Evolutionary conservation across 2,113 vertebrate genomes (phyloP), one percentile per base, ranked within the genome.

Genomic region (Pygoscelis adeliae): DNA sequence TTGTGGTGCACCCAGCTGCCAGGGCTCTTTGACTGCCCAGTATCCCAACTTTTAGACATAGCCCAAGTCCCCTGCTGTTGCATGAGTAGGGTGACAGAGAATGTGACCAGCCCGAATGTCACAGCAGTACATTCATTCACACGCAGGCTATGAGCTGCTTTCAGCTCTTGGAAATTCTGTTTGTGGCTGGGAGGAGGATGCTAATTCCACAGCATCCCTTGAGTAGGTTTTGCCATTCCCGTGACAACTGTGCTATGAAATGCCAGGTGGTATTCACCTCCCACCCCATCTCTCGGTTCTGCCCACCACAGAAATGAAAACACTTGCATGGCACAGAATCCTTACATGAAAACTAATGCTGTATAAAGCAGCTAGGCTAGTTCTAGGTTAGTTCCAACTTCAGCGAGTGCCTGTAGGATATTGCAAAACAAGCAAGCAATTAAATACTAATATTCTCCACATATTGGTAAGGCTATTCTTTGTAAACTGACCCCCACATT

Each of bases 191-290:
- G 89, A 93, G 77, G 77, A 91, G 69, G 61, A 67, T 71, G n/a
- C 22, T 66, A 74, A 58, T 92, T 78, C 50, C 59, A 56, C 59
- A 66, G 80, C 91, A 91, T 74, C 80, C 77, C 91, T 74, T 84
- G 91, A 87, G 93, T 38, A 89, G 81, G 61, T 94, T 93, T 95
- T 59, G 42, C 89, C 61, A 56, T 84, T 76, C 52, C 29, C 2
- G 47, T 42, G 77, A 63, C 20, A 79, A 71, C 65, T 55, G 56
- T 67, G 74, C 82, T 76, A 22, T 44, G 72, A 78, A 84, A 78
- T 86, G 81, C 83, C 96, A 91, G 84, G 87, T 84, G 80, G 52
- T 67, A 50, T 25, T 94, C 84, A 87, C 44, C n/a, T 89, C 87
- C 84, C 77, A 94, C 72, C 87, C 81, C 65, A 84, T 67, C 70